Base-by-base conservation (phyloP, 2,888 invertebrate genomes). In the Archaeoteleia sp. region DNA sequence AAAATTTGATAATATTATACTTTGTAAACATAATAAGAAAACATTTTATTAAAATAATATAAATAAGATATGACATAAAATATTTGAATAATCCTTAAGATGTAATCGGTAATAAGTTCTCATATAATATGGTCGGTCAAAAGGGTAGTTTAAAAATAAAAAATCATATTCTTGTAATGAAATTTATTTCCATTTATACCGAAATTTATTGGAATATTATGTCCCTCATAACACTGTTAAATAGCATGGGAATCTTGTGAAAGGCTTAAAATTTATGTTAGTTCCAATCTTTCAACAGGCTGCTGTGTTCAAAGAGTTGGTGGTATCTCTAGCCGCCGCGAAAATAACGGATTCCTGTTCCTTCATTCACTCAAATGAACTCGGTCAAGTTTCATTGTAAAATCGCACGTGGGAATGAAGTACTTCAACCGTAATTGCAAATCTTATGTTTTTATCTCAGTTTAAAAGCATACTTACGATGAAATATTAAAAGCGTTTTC, bases 371-470 rank as follows among this genome's bases (percentile, higher is more conserved):
- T 46, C 14, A 46, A 46, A 32, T 46, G 13, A 46, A 34, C 46
- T 46, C 46, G 46, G 46, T 34, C 46, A 46, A 34, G 46, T 23
- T 17, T 45, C 32, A 45, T 45, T 46, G 46, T 34, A 46, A 34
- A 46, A 34, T 23, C 34, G n/a, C 10, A 6, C 15, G 13, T 23
- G 13, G 23, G 23, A 46, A 23, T 32, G 34, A 12, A 10, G 27
- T 29, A 13, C 34, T 46, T 12, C 10, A 7, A 32, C 12, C 32
- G n/a, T 17, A 12, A 17, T 17, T 35, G 3, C 10, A 7, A 35
- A 3, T 35, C 4, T 35, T 14, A 1, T 13, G 6, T 35, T 35
- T 8, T 32, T 10, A 10, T 35, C 10, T 7, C 35, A 14, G 14
- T 1, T 35, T 13, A 3, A 7, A 35, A 35, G 1, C 8, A 14